Evolutionary conservation across 30 jellyfish, hydroid and myxozoan species (phyloP).

Genomic region (Chrysaora quinquecirrha): DNA sequence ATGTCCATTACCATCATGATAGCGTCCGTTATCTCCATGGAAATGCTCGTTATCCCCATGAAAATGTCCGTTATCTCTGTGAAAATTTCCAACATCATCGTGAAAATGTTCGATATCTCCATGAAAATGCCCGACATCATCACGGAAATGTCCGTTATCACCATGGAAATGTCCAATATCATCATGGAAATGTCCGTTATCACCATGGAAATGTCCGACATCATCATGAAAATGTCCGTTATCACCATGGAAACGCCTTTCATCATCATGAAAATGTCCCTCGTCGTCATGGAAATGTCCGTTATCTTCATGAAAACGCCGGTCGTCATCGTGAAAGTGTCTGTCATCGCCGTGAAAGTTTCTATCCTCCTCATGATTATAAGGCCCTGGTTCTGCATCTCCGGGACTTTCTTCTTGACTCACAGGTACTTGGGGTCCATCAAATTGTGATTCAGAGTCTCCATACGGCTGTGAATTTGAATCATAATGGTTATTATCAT

Average conservation of each 20-base stretch:
- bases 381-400: slow-evolving; percentile 48
- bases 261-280: slow-evolving; percentile 47
- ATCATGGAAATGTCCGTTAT: no score
- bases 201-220: no score
- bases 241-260: no score
- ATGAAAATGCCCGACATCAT: background rate
- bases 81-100: no score
- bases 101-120: background rate
- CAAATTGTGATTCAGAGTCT: background rate
- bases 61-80: no score
- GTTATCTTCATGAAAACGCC: no score
- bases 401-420: slow-evolving; percentile 62
- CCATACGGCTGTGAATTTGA: background rate
- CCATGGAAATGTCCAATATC: no score
- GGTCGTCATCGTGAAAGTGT: no score
- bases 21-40: background rate
- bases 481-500: background rate
- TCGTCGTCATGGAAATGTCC: slow-evolving; percentile 34
- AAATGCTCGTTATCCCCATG: no score
- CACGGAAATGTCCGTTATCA: slow-evolving; percentile 31
- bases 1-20: background rate
- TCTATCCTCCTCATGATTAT: background rate
- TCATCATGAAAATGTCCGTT: no score
- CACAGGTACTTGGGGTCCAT: slow-evolving; percentile 64
- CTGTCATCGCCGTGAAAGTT: no score